phyloP scores from a whole-genome alignment of 2,113 vertebrate genomes.

The Rattus norvegicus region DNA sequence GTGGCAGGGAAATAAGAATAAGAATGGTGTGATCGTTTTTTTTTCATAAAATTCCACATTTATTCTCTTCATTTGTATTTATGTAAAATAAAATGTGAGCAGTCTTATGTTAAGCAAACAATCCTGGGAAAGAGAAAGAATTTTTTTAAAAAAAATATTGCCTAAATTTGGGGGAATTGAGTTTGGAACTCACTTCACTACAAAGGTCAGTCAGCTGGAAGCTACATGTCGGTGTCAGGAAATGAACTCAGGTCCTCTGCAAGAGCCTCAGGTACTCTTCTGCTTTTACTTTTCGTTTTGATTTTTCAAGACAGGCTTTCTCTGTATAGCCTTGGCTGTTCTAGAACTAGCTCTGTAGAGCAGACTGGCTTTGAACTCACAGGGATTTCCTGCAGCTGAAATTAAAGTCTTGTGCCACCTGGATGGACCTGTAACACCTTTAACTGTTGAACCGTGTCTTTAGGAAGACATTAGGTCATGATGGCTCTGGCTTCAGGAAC shows the following conservation, averaged over 20 bases:
- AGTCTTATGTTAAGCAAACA: background rate
- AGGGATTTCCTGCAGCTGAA: background rate
- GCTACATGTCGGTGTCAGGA: too few species aligned
- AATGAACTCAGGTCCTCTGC: background rate
- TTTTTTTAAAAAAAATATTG: background rate
- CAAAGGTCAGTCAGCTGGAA: background rate
- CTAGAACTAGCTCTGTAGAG: background rate
- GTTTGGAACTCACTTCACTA: background rate
- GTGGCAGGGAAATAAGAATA: background rate
- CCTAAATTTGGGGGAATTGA: background rate
- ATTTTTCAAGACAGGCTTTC: background rate
- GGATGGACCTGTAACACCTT: rapidly evolving
- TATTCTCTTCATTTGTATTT: background rate
- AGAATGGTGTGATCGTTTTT: background rate
- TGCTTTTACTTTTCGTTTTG: background rate
- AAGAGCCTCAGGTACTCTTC: background rate
- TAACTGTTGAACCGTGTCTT: background rate
- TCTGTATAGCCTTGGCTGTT: background rate
- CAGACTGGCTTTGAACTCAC: background rate
- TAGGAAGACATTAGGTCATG: background rate
- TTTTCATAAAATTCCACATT: background rate
- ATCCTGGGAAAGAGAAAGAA: background rate
- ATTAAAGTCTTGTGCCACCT: background rate
- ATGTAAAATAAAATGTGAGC: background rate
- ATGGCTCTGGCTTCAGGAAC: background rate